Evolutionary conservation across 2,888 invertebrate species (phyloP).

Genomic region (Agrilus cyanescens): DNA sequence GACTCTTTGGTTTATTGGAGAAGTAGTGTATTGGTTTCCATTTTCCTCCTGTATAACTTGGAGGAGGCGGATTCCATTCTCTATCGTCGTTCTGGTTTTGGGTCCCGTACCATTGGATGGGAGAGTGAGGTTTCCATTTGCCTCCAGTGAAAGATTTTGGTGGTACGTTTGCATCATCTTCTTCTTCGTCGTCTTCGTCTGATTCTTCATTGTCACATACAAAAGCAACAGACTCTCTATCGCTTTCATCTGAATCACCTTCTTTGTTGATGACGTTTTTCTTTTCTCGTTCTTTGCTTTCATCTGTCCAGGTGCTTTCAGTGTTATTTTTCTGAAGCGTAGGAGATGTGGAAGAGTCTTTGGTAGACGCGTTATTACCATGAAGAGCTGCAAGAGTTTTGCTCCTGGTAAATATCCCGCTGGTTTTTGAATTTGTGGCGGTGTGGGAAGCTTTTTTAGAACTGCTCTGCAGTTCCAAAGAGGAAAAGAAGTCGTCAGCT

Average conservation of each 20-base stretch:
- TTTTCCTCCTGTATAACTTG: conserved; percentile 49
- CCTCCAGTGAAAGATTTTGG: conserved; percentile 49
- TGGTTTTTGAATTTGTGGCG: conserved; percentile 36
- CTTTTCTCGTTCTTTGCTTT: conserved; percentile 48
- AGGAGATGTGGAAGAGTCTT: conserved; percentile 11
- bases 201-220: conserved; percentile 33
- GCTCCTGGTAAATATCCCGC: conserved; percentile 36
- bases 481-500: conserved; percentile 79
- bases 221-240: conserved; percentile 31
- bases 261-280: conserved; percentile 49
- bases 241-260: conserved; percentile 23
- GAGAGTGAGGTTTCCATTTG: conserved; percentile 60
- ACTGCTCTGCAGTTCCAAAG: conserved; percentile 66
- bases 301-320: conserved; percentile 47
- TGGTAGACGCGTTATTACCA: conserved; percentile 19
- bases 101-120: conserved; percentile 28
- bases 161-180: conserved; percentile 37
- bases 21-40: conserved; percentile 40
- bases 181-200: conserved; percentile 44
- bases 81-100: conserved; percentile 18
- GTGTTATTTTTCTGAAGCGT: conserved; percentile 25
- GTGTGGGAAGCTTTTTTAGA: conserved; percentile 42
- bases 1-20: conserved; percentile 7
- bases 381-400: conserved; percentile 33
- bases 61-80: conserved; percentile 46